Conservation (phyloP, 1,140 invertebrate species). For the Brachionus koreanus region DNA sequence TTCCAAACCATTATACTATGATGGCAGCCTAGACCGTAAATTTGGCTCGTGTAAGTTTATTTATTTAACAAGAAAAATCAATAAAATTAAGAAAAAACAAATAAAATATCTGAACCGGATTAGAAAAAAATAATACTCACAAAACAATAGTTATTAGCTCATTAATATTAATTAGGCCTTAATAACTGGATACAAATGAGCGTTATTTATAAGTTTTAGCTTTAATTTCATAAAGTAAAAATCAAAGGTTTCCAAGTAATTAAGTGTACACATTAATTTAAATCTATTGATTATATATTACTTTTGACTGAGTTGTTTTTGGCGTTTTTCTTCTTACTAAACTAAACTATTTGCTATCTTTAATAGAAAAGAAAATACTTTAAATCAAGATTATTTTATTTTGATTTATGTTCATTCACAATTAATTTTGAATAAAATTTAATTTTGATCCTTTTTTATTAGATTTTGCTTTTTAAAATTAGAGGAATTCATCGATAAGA, state of each 20-base stretch:
- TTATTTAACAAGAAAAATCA: conserved; percentile 16
- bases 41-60: neutral
- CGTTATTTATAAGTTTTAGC: neutral
- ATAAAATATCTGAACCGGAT: conserved; percentile 15
- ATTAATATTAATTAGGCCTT: conserved; percentile 35
- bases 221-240: neutral
- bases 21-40: neutral
- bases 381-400: neutral
- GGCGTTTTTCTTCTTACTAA: neutral
- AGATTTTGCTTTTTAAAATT: neutral
- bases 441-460: neutral
- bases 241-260: conserved; percentile 14
- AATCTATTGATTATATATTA: conserved; percentile 12
- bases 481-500: neutral
- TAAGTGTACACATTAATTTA: neutral
- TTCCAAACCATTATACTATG: neutral
- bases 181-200: conserved; percentile 30
- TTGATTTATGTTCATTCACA: neutral
- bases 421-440: conserved; percentile 1
- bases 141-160: conserved; percentile 26
- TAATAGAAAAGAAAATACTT: neutral
- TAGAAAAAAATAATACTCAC: neutral
- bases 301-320: neutral
- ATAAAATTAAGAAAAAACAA: conserved; percentile 6
- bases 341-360: neutral